Evolutionary conservation across 2,113 vertebrate species (phyloP), one percentile per base, ranked within the genome.

Genomic region (Puffinus mauretanicus): DNA sequence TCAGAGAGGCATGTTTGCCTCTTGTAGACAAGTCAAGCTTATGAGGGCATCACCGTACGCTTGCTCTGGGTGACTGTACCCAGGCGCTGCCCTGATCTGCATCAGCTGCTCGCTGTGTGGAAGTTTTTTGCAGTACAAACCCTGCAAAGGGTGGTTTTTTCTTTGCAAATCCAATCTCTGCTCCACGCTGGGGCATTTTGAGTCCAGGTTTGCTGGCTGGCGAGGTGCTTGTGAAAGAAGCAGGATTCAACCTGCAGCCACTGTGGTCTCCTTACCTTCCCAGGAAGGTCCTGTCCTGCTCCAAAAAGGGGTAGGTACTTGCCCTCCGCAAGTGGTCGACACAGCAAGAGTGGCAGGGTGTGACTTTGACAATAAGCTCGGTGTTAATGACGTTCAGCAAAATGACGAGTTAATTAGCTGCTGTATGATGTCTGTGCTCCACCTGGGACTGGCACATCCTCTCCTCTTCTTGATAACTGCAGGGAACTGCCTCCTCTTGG

Each of bases 11-110:
- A 16, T 9, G 65, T 94, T 87, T 47, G 57, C 72, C 73, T 64
- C 71, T 61, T 60, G 83, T 49, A 81, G 83, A 95, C 75, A 82
- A 92, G 86, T 6, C 52, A 58, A 65, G 90, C 85, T 96, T 18
- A 71, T 11, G 90, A 91, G 94, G 90, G 88, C 95, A 85, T 17
- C 73, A 20, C 7, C 11, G 15, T 3, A 12, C 22, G 2, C 19
- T 2, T 52, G 88, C 82, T 91, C 60, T 18, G 76, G 52, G 75
- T 72, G 78, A 25, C 26, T 1, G 1, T 26, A 5, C 1, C 47
- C 5, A 42, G 12, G 64, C 4, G 0, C 86, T 60, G 51, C 20
- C 78, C 85, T 75, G 81, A 81, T 26, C 88, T 2, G 7, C 81
- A 29, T 13, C 3, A 51, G 65, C 60, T 13, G 36, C 65, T 30